Evolutionary conservation across 1,140 invertebrate species (phyloP).

Genomic region (Megalopta genalis): DNA sequence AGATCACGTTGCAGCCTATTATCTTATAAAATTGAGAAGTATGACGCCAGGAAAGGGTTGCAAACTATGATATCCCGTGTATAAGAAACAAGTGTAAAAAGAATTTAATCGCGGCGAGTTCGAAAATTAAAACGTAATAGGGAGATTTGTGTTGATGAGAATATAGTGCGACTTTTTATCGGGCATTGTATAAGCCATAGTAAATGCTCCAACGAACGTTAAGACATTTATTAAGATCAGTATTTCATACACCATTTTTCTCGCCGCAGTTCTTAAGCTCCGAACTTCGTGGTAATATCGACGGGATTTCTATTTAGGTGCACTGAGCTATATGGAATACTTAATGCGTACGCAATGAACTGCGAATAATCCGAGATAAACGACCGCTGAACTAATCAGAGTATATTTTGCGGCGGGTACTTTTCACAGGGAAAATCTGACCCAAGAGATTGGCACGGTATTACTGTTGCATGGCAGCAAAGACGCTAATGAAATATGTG

Average conservation of each 20-base stretch:
- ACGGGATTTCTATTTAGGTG: slow-evolving; percentile 14
- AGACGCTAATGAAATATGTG: no score
- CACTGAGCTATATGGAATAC: slow-evolving; percentile 39
- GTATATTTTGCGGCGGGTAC: no score
- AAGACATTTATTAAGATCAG: neutral
- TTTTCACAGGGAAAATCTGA: no score
- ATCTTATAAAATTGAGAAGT: neutral
- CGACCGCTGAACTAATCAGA: slow-evolving; percentile 6
- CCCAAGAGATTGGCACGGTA: no score
- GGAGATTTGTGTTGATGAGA: neutral
- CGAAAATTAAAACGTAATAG: neutral
- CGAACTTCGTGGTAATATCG: slow-evolving; percentile 31
- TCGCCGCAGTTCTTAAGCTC: slow-evolving; percentile 29
- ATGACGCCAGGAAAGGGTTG: neutral
- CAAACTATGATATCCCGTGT: neutral
- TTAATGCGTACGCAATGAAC: slow-evolving; percentile 23
- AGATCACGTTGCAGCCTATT: no score
- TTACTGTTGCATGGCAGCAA: no score
- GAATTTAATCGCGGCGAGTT: neutral
- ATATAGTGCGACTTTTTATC: neutral
- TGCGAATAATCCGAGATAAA: slow-evolving; percentile 41
- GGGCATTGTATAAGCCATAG: neutral
- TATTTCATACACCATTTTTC: neutral
- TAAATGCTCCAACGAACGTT: neutral
- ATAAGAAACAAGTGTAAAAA: neutral